Base-by-base conservation (phyloP, 2,888 invertebrate genomes). In the Scaptomyza tumidula region DNA sequence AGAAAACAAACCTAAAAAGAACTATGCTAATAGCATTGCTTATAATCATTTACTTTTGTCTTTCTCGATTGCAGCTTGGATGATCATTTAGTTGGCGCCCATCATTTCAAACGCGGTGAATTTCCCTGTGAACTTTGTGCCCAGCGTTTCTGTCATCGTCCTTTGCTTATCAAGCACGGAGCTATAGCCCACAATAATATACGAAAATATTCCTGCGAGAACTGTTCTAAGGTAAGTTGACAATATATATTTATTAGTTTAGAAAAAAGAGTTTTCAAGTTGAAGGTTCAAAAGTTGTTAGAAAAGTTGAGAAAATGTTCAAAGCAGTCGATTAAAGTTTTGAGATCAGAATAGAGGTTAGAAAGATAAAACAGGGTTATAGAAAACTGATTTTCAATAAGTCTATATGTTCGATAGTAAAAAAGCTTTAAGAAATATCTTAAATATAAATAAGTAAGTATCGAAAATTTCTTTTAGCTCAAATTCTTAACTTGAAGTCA, bases 161-260 rank as follows among this genome's bases (percentile, higher is more conserved):
- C 96, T 0, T 94, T 97, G 72, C 93, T 98, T 57, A 94, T 97
- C 69, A 95, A 96, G 53, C 98, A 98, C 92, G 95, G 96, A 61
- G 96, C 96, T 2, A 93, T 96, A 50, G 94, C 94, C 43, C 97
- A 97, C 92, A 96, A 97, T 29, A 96, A 96, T 90, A 94, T 95
- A 67, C 94, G 97, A 82, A 96, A 96, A 90, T 98, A 97, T 92
- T 96, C 96, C 75, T 98, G 98, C 93, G 98, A 98, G 91, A 98
- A 98, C 91, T 97, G 97, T 91, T 94, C 96, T 77, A 97, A 96
- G 95, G 96, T 96, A 93, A 93, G 93, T 90, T 1, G 2, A 13
- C 5, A 45, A 44, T 39, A 31, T 19, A 19, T 41, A 45, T 7
- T 13, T 6, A 33, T 11, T 1, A 27, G 2, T 14, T 13, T 5